Percentiles rank a stretch among this genome's conserved stretches.
Conservation (phyloP, 2,797 vertebrate genomes). For the Zalophus californianus region DNA sequence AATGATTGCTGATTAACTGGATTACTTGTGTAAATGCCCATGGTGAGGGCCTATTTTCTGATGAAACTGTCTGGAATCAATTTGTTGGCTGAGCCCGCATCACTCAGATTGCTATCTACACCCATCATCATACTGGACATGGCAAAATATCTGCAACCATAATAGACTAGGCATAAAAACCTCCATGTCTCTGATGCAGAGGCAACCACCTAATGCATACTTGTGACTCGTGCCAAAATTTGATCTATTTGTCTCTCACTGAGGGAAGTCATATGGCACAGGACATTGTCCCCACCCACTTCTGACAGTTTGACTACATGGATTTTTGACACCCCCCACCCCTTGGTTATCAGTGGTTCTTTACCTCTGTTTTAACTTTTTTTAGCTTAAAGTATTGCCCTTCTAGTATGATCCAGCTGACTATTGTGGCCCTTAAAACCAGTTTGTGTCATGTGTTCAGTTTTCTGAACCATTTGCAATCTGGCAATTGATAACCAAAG, state of each 20-base stretch:
- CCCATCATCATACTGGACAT: background rate
- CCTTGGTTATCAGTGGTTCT: background rate
- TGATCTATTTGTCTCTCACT: background rate
- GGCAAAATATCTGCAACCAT: background rate
- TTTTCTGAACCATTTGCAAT: background rate
- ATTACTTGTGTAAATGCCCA: background rate
- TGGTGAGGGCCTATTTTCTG: background rate
- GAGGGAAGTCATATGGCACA: background rate
- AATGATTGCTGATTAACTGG: background rate
- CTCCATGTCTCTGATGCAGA: background rate
- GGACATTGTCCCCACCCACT: accelerated
- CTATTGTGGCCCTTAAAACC: background rate
- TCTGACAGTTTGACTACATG: background rate
- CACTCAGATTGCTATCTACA: background rate
- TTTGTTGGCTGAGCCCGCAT: background rate
- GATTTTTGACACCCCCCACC: background rate
- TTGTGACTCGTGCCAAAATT: background rate
- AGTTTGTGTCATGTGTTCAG: background rate
- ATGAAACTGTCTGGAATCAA: background rate
- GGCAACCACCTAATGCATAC: background rate
- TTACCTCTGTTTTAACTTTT: background rate
- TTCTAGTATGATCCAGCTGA: background rate
- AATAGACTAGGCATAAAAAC: background rate
- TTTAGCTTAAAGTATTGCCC: background rate
- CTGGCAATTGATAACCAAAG: background rate